These are phyloP conservation scores for Maconellicoccus hirsutus DNA, from an alignment of 1,140 invertebrate genomes.

Conservation along the genomic window DNA sequence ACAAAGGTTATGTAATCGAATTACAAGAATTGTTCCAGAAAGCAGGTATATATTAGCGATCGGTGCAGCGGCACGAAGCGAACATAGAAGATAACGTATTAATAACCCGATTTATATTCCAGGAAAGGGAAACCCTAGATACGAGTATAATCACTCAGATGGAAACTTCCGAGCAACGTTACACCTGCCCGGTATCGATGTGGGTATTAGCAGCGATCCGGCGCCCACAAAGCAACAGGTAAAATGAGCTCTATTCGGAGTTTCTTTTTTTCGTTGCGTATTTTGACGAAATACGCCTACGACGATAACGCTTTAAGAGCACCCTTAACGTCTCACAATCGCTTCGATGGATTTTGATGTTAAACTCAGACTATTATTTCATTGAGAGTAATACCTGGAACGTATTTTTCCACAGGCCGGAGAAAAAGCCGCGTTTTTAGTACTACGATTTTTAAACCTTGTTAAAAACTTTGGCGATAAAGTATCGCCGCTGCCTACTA, in stretches of 20 bases:
- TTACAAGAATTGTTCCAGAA: not conserved
- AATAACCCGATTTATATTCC: not conserved
- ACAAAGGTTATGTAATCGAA: not conserved
- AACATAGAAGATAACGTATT: not conserved
- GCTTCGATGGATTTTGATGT: not conserved
- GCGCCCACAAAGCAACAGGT: not conserved
- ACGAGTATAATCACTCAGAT: constrained; percentile 1
- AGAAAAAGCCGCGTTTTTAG: not conserved
- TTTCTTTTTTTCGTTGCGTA: no score
- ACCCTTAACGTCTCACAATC: not conserved
- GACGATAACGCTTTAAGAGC: not conserved
- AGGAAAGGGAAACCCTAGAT: not conserved
- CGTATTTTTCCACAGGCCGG: constrained; percentile 6
- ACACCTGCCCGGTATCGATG: not conserved
- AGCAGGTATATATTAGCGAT: not conserved
- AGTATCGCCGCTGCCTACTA: not conserved
- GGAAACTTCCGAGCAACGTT: not conserved
- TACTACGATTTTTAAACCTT: not conserved
- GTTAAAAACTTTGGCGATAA: not conserved
- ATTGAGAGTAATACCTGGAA: not conserved
- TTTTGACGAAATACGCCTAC: no score
- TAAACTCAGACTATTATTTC: not conserved
- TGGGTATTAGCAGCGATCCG: not conserved
- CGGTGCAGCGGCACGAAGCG: no score
- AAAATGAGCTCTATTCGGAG: no score